phyloP scores from a whole-genome alignment of 1,140 invertebrate genomes.

The Drosophila aff. region DNA sequence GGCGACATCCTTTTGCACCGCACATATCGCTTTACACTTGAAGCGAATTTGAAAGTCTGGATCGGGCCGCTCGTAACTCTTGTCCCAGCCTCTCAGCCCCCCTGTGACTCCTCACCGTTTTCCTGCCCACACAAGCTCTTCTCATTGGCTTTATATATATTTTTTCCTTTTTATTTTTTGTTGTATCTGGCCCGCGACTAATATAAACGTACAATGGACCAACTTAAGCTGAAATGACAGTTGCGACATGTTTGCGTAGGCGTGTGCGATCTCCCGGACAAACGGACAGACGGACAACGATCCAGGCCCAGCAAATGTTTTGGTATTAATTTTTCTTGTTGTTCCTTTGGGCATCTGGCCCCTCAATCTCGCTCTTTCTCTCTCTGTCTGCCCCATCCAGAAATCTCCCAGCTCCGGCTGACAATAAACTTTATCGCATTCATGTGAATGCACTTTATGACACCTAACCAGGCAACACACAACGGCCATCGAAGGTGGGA shows the following conservation, averaged over 20 bases:
- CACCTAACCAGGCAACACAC: constrained; percentile 67
- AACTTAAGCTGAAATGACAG: constrained; percentile 84
- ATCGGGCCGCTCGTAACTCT: constrained; percentile 76
- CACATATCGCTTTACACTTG: constrained; percentile 82
- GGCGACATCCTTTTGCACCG: constrained; percentile 57
- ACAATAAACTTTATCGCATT: constrained; percentile 84
- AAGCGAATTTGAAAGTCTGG: constrained; percentile 81
- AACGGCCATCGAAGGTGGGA: constrained; percentile 28
- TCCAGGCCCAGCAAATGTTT: constrained; percentile 68
- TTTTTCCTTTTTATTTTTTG: constrained; percentile 28
- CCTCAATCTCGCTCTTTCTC: constrained; percentile 7
- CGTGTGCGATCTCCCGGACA: constrained; percentile 74
- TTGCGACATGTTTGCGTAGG: constrained; percentile 84
- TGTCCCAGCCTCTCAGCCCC: constrained; percentile 21
- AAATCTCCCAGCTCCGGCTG: constrained; percentile 41
- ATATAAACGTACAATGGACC: constrained; percentile 84
- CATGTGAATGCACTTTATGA: constrained; percentile 84
- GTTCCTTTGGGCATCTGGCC: constrained; percentile 44
- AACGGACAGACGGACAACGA: constrained; percentile 35
- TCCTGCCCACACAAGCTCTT: constrained; percentile 39
- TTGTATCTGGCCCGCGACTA: constrained; percentile 70
- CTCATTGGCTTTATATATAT: constrained; percentile 44
- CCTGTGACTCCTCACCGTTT: constrained; percentile 7
- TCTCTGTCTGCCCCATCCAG: constrained; percentile 5
- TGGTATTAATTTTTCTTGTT: constrained; percentile 80